Percentiles rank a stretch among this genome's conserved stretches.
These are phyloP conservation scores for Planococcus citri DNA, from an alignment of 1,140 invertebrate genomes.

Conservation along the genomic window DNA sequence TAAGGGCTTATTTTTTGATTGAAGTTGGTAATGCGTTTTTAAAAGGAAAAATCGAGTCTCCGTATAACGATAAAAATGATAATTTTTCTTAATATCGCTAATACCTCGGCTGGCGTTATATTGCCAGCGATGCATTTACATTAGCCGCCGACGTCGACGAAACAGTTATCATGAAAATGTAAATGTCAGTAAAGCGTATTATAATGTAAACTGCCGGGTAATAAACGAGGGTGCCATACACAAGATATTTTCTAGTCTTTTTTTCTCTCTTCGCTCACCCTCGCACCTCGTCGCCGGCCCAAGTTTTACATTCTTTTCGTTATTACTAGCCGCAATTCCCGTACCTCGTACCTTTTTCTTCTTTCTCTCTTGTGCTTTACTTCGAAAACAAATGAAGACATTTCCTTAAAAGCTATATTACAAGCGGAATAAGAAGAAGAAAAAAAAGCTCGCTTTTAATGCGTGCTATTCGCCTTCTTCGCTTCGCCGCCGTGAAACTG, in stretches of 20 bases:
- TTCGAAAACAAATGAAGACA: constrained; percentile 18
- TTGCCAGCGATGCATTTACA: constrained; percentile 19
- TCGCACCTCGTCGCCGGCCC: not conserved
- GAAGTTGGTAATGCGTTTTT: constrained; percentile 19
- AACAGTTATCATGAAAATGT: constrained; percentile 21
- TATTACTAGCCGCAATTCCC: constrained; percentile 16
- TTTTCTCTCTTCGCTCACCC: constrained; percentile 9
- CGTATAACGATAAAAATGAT: constrained; percentile 19
- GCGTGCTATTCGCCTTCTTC: not conserved
- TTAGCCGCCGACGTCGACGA: constrained; percentile 17
- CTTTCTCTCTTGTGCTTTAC: no score
- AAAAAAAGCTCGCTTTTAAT: constrained; percentile 5
- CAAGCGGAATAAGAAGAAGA: constrained; percentile 18
- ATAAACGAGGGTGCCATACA: constrained; percentile 20
- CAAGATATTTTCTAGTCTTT: constrained; percentile 17
- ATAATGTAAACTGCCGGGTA: constrained; percentile 21
- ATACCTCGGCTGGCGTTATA: constrained; percentile 19
- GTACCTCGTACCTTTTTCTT: no score
- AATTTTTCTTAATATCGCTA: constrained; percentile 20
- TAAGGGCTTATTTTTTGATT: constrained; percentile 19
- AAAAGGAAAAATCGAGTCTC: constrained; percentile 19
- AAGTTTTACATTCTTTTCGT: constrained; percentile 17
- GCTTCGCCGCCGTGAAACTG: not conserved
- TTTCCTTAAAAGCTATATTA: constrained; percentile 20
- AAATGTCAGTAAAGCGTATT: constrained; percentile 21